Evolutionary conservation across 2,888 invertebrate species (phyloP).

Genomic region (Pelosia muscerda): DNA sequence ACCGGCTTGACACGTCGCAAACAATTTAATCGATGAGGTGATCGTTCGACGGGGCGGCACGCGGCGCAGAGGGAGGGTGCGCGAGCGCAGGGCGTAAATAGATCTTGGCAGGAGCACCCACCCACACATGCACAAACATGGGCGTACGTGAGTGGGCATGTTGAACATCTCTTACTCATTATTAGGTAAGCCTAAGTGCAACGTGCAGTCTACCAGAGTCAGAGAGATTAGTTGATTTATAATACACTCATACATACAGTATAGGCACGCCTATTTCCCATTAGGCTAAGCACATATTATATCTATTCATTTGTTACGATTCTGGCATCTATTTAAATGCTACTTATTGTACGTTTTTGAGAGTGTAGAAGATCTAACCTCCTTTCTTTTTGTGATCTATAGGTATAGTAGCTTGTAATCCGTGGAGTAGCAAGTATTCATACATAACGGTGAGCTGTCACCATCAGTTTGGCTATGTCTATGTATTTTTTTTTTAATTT

Average conservation of each 20-base stretch:
- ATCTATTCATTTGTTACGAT: neutral
- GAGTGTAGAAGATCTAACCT: no score
- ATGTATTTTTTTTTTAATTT: no score
- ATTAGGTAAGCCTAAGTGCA: constrained; percentile 16
- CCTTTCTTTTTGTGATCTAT: no score
- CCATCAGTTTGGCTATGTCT: no score
- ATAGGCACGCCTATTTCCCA: neutral
- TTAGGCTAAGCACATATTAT: neutral
- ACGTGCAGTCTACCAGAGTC: constrained; percentile 9
- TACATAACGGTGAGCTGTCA: no score
- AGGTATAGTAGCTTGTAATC: no score
- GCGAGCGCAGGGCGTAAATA: constrained; percentile 57
- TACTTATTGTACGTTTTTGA: no score
- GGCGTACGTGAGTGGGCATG: constrained; percentile 24
- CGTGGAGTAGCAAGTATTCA: no score
- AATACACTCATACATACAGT: neutral
- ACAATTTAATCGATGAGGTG: constrained; percentile 54
- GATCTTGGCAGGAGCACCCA: constrained; percentile 62
- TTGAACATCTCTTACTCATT: constrained; percentile 26
- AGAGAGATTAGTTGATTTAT: neutral
- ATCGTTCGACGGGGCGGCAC: constrained; percentile 34
- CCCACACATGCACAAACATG: constrained; percentile 28
- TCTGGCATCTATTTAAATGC: neutral
- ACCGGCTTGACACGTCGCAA: constrained; percentile 37
- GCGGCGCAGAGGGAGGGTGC: constrained; percentile 18